phyloP scores from a whole-genome alignment of 2,797 vertebrate genomes.

The Vultur gryphus region DNA sequence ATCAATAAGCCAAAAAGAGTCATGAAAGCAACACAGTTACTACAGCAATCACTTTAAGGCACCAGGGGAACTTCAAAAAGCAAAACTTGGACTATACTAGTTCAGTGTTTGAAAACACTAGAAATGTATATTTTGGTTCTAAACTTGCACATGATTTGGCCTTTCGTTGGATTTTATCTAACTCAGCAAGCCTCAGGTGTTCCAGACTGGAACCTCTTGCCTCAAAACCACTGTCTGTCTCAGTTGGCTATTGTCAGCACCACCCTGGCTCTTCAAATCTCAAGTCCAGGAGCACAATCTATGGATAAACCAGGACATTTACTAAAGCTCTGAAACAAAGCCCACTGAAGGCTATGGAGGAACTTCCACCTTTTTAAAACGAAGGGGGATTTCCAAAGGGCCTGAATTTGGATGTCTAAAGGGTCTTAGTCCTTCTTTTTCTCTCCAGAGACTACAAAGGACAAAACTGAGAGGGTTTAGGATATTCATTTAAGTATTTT shows the following conservation, averaged over 20 bases:
- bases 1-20: not conserved
- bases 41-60: not conserved
- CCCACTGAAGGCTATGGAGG: not conserved
- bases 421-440: not conserved
- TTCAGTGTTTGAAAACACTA: not conserved
- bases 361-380: not conserved
- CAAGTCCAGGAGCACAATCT: not conserved
- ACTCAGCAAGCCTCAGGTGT: not conserved
- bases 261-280: not conserved
- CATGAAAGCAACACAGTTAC: not conserved
- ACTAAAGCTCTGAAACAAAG: not conserved
- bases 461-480: not conserved
- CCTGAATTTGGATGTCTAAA: not conserved
- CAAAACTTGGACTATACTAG: not conserved
- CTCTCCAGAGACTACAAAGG: not conserved
- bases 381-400: not conserved
- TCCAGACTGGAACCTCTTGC: not conserved
- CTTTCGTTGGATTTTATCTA: not conserved
- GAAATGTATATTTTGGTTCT: not conserved
- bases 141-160: not conserved
- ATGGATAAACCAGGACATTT: not conserved
- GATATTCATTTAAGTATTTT: not conserved
- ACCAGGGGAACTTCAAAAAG: not conserved
- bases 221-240: not conserved
- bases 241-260: not conserved